A percentile compares a stretch with the other conserved stretches of the same genome.
Evolutionary conservation across 2,797 vertebrate species (phyloP).

Genomic region (Gallirallus australis): DNA sequence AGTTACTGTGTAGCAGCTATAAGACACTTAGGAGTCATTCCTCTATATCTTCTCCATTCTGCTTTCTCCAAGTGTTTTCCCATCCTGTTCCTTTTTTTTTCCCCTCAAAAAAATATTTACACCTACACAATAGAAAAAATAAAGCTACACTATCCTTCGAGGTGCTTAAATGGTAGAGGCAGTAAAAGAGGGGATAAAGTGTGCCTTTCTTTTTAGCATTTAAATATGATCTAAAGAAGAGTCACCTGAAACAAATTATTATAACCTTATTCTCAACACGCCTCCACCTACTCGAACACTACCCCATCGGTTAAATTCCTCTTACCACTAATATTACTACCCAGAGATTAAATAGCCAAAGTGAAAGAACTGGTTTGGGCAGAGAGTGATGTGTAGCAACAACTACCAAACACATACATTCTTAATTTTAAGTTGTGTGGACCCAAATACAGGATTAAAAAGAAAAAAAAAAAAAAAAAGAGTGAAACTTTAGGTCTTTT

Average conservation of each 20-base stretch:
- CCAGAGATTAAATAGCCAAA: conserved; percentile 41
- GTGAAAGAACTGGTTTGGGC: conserved; percentile 67
- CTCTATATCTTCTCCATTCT: background rate
- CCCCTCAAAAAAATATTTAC: background rate
- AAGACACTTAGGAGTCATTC: background rate
- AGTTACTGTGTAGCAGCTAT: background rate
- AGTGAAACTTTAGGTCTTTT: background rate
- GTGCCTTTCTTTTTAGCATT: background rate
- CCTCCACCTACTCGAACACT: conserved; percentile 23
- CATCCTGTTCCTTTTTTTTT: fast-evolving
- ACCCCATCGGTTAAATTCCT: conserved; percentile 4
- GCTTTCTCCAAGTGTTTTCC: background rate
- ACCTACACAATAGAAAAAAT: background rate
- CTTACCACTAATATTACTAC: conserved; percentile 11
- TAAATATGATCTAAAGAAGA: background rate
- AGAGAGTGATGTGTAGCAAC: conserved; percentile 1
- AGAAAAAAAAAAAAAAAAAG: background rate
- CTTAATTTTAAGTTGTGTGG: background rate
- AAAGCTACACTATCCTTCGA: background rate
- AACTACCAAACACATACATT: background rate
- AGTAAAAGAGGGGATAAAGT: background rate
- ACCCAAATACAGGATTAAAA: background rate
- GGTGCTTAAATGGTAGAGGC: background rate
- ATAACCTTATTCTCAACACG: background rate
- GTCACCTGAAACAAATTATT: background rate